Conservation (phyloP, 2,797 vertebrate species). For the Chelon auratus region DNA sequence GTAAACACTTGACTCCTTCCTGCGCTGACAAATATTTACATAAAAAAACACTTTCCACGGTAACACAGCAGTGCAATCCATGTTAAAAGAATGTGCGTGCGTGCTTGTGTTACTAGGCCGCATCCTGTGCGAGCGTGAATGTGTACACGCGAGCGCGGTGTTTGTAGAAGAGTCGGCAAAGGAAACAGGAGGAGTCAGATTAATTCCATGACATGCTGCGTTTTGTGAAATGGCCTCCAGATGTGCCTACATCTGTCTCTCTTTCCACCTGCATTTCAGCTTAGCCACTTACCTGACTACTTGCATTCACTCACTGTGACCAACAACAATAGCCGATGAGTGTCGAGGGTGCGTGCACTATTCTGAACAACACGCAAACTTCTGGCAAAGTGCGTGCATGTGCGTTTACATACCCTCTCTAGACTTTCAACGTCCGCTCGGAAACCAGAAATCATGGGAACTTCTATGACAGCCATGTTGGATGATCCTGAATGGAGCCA, state of each 20-base stretch:
- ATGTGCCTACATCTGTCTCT: slow-evolving; percentile 78
- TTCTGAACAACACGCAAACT: background rate
- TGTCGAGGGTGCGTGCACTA: background rate
- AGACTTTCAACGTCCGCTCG: slow-evolving; percentile 90
- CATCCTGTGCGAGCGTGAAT: slow-evolving; percentile 35
- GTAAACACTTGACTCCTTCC: slow-evolving; percentile 31
- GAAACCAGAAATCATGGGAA: slow-evolving; percentile 93
- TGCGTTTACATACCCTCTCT: slow-evolving; percentile 86
- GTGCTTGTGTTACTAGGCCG: slow-evolving; percentile 7
- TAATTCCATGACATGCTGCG: slow-evolving; percentile 81
- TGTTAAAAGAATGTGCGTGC: slow-evolving; percentile 17
- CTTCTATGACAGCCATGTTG: slow-evolving; percentile 94
- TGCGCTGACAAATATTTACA: slow-evolving; percentile 37
- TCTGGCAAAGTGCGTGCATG: slow-evolving; percentile 12
- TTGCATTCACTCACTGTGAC: background rate
- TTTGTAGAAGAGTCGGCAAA: slow-evolving; percentile 33
- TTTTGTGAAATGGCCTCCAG: slow-evolving; percentile 85
- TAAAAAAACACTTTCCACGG: slow-evolving; percentile 15
- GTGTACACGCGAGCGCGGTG: slow-evolving; percentile 20
- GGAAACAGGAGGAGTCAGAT: slow-evolving; percentile 53
- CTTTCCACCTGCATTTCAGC: slow-evolving; percentile 28
- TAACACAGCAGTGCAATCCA: background rate
- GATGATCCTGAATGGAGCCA: slow-evolving; percentile 96
- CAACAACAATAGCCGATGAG: background rate
- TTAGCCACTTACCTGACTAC: slow-evolving; percentile 16